A percentile compares a stretch with the other conserved stretches of the same genome.
Conservation (phyloP, 1,140 invertebrate genomes). For the Drosophila ogumai region DNA sequence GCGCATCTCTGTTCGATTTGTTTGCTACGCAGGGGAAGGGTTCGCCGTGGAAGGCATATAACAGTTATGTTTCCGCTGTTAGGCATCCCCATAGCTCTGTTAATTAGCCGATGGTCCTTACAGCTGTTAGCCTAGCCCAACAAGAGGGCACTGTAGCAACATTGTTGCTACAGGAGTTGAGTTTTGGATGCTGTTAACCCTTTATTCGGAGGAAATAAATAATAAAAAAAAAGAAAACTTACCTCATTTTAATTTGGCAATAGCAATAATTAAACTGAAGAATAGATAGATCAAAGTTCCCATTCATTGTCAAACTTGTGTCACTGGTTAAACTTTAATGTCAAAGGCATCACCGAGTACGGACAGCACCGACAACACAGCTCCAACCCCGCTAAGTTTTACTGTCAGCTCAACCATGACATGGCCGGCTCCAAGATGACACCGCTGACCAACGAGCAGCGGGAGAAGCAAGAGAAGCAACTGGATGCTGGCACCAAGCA, state of each 20-base stretch:
- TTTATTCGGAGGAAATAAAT: neutral
- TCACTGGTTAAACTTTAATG: neutral
- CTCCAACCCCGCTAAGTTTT: neutral
- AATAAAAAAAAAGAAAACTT: too few species aligned
- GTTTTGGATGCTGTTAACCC: neutral
- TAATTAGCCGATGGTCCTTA: neutral
- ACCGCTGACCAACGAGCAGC: neutral
- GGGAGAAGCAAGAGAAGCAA: too few species aligned
- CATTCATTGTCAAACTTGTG: neutral
- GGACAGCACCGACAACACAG: neutral
- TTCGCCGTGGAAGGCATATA: conserved; percentile 3
- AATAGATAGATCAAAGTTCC: too few species aligned
- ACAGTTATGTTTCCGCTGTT: neutral
- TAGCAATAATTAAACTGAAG: too few species aligned
- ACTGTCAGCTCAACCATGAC: neutral
- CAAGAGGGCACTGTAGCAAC: conserved; percentile 1
- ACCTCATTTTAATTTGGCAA: too few species aligned
- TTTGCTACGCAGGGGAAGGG: conserved; percentile 6
- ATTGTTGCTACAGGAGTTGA: neutral
- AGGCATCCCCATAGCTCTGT: neutral
- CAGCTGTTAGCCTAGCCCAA: conserved; percentile 6
- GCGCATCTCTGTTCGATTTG: neutral
- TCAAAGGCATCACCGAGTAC: neutral
- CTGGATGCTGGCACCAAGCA: neutral
- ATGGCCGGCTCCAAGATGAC: neutral